Percentiles rank a stretch among this genome's conserved stretches.
Evolutionary conservation across 2,888 invertebrate genomes (phyloP).

Genomic region (Nesidiocoris tenuis): DNA sequence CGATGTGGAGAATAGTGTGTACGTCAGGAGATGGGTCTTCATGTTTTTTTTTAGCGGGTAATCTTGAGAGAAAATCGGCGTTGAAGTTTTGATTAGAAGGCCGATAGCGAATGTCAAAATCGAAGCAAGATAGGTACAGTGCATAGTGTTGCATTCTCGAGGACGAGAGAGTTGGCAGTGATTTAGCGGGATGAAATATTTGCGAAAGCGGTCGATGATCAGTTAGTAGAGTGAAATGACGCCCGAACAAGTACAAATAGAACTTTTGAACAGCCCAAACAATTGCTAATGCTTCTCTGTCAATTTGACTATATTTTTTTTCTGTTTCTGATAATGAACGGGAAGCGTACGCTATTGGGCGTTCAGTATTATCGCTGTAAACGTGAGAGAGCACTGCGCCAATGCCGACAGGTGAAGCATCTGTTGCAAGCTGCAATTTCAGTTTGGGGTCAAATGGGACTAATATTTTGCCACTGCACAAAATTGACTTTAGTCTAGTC

Average conservation of each 20-base stretch:
- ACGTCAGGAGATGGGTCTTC: no score
- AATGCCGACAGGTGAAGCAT: conserved; percentile 12
- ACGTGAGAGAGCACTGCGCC: conserved; percentile 13
- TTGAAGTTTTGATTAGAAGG: no score
- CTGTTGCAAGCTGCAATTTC: not conserved
- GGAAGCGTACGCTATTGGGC: not conserved
- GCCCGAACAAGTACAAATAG: no score
- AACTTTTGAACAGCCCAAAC: conserved; percentile 53
- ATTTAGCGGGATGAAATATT: conserved; percentile 1
- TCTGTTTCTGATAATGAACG: not conserved
- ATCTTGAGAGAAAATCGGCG: no score
- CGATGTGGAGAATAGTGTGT: no score
- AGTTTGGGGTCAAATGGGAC: not conserved
- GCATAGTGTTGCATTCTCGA: conserved; percentile 26
- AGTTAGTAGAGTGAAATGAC: conserved; percentile 53
- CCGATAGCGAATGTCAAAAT: conserved; percentile 20
- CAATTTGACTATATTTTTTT: no score
- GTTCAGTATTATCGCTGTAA: not conserved
- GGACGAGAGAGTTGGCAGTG: not conserved
- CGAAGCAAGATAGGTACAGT: conserved; percentile 9
- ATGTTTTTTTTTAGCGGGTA: no score
- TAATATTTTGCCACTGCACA: not conserved
- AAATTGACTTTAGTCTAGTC: not conserved
- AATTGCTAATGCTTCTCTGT: conserved; percentile 47
- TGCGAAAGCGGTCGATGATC: conserved; percentile 53